Evolutionary conservation across 1,140 invertebrate genomes (phyloP), one percentile per base, ranked within the genome.

Genomic region (Eurytemora carolleeae): DNA sequence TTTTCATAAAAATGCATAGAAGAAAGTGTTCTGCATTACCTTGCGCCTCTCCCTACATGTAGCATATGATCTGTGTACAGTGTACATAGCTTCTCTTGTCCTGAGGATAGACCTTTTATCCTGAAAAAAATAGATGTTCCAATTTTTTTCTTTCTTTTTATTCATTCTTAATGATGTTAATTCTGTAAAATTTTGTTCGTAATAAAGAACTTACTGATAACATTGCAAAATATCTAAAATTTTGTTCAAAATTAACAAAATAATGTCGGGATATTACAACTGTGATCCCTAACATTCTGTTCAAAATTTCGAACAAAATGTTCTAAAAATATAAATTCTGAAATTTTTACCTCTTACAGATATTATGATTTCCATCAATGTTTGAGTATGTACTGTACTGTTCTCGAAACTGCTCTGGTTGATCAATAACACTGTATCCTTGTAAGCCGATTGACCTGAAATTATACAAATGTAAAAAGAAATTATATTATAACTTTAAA

Each of bases 41-140:
- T 64, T 17, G 74, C 73, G 3, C 74, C 74, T 24, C 69, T 66
- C 2, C 73, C 72, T 19, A 75, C 73, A 25, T 68, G 68, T 22
- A 69, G 67, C 69, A 75, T 79, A 57, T 79, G 71, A 65, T 79
- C 60, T n/a, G 68, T 66, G 79, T 87, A 84, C 1, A 85, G 75
- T 63, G 83, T 78, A 66, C 87, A 90, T 3, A 87, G 73, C 54
- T 84, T 79, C 1, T 77, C 74, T 71, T 90, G 85, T 1, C 83
- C 82, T 1, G 79, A 76, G 18, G 81, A 82, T 23, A 87, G 71
- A 1, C 83, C 83, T 65, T 73, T 77, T 3, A 85, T 70, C 21
- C 31, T 44, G 31, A 44, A 44, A 44, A 44, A 44, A 44, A 44
- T 44, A 44, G 31, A n/a, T 44, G 7, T 44, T 44, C 31, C 7